A percentile compares a stretch with the other conserved stretches of the same genome.
Conservation (phyloP, 2,888 invertebrate genomes). For the Diarsia dahlii region DNA sequence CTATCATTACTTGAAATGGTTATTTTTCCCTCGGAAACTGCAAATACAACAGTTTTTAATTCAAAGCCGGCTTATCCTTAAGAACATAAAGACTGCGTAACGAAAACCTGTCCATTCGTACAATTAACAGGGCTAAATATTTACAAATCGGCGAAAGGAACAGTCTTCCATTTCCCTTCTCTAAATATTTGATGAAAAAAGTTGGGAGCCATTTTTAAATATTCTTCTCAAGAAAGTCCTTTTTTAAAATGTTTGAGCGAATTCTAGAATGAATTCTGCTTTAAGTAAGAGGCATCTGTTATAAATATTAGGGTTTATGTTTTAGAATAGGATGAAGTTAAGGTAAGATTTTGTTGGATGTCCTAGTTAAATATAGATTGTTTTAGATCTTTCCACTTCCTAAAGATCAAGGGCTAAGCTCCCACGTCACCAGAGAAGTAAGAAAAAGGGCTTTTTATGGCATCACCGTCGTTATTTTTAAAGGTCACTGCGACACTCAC, state of each 20-base stretch:
- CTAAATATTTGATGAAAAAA: slow-evolving; percentile 62
- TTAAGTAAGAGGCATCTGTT: background rate
- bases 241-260: slow-evolving; percentile 39
- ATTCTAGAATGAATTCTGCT: slow-evolving; percentile 26
- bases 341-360: background rate
- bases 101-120: slow-evolving; percentile 40
- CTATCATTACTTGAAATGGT: slow-evolving; percentile 10
- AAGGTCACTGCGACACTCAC: background rate
- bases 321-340: slow-evolving; percentile 1
- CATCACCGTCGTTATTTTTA: background rate
- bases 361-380: background rate
- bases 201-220: slow-evolving; percentile 34
- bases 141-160: slow-evolving; percentile 56
- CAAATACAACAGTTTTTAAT: slow-evolving; percentile 39
- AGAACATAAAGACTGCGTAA: slow-evolving; percentile 34
- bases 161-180: slow-evolving; percentile 63
- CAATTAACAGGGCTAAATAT: slow-evolving; percentile 62
- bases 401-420: background rate
- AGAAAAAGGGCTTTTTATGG: background rate
- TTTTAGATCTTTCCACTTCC: slow-evolving; percentile 3
- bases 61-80: slow-evolving; percentile 28
- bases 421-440: background rate
- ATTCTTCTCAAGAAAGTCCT: slow-evolving; percentile 32
- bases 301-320: slow-evolving; percentile 28
- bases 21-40: slow-evolving; percentile 16